Base-by-base conservation (phyloP, 2,113 vertebrate genomes). In the Coptodon bakossiorum region DNA sequence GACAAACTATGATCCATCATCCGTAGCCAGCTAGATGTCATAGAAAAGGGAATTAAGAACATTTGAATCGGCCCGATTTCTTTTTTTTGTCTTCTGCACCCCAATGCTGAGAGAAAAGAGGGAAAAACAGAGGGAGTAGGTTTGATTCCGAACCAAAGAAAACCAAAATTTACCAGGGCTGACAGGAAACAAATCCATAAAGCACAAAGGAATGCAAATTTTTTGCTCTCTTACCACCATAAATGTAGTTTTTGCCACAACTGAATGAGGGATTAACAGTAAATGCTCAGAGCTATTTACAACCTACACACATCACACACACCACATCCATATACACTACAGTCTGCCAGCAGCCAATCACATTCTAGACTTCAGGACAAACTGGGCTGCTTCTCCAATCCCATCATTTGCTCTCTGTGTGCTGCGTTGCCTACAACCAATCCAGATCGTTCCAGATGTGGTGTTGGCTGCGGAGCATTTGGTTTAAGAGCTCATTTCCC, bases 281-380 rank as follows among this genome's bases (percentile, higher is more conserved):
- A 92, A 94, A 83, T 71, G 88, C 90, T 90, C 6, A 10, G 61
- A 91, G 92, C 86, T 92, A 93, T 95, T 94, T 93, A 90, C 93
- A 91, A 94, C 90, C 87, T 92, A 84, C 92, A 94, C 95, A 95
- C 94, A 95, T 94, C 93, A 94, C 86, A 95, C 86, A 88, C 89
- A 87, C 90, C 88, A 10, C 82, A 81, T 29, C 81, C 82, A 76
- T 80, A 76, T 80, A 43, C 87, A 82, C 53, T 82, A 34, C 54
- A 88, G 88, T 66, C 80, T 24, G 81, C 50, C 87, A 78, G 50
- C 87, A 50, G 54, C 89, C 95, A 93, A 94, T 95, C 88, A 59
- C 57, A 66, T n/a, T 73, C 17, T 9, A 9, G 76, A 56, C 63
- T 86, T 85, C 22, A 66, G 29, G 76, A 43, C 73, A 85, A 86